A percentile compares a stretch with the other conserved stretches of the same genome.
Conservation (phyloP, 2,888 invertebrate genomes). For the Trichopoda pennipes region DNA sequence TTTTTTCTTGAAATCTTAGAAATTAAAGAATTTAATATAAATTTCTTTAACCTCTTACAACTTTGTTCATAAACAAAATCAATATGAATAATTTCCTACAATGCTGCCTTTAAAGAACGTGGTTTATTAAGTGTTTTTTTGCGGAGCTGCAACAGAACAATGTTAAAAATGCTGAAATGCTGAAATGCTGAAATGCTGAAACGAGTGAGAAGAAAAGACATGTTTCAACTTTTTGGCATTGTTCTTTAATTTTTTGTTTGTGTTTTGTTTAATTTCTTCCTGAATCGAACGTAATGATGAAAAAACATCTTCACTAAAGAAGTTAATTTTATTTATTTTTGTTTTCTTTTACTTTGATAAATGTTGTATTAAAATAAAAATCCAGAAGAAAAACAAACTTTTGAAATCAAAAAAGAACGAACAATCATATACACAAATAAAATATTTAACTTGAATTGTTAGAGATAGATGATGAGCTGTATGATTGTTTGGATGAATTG, state of each 20-base stretch:
- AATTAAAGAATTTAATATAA: conserved; percentile 54
- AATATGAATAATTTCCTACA: conserved; percentile 30
- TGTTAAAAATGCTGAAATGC: conserved; percentile 63
- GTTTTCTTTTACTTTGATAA: conserved; percentile 10
- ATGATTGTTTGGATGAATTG: conserved; percentile 34
- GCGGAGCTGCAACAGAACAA: conserved; percentile 55
- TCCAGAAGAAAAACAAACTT: conserved; percentile 51
- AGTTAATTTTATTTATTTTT: conserved; percentile 21
- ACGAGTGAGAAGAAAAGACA: conserved; percentile 75
- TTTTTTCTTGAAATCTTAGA: conserved; percentile 40
- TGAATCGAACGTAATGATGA: conserved; percentile 9
- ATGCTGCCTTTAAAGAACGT: conserved; percentile 24
- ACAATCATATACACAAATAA: conserved; percentile 13
- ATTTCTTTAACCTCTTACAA: conserved; percentile 54
- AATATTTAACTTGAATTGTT: conserved; percentile 53
- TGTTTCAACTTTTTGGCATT: conserved; percentile 75
- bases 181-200: conserved; percentile 62
- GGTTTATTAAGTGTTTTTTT: conserved; percentile 21
- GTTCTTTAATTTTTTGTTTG: conserved; percentile 70
- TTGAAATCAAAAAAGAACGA: conserved; percentile 59
- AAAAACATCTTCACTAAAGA: conserved; percentile 12
- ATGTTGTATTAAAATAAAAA: conserved; percentile 34
- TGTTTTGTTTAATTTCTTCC: conserved; percentile 53
- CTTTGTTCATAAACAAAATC: conserved; percentile 1
- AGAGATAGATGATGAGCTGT: conserved; percentile 46